Evolutionary conservation across 2,888 invertebrate species (phyloP).

Genomic region (Nycteola revayana): DNA sequence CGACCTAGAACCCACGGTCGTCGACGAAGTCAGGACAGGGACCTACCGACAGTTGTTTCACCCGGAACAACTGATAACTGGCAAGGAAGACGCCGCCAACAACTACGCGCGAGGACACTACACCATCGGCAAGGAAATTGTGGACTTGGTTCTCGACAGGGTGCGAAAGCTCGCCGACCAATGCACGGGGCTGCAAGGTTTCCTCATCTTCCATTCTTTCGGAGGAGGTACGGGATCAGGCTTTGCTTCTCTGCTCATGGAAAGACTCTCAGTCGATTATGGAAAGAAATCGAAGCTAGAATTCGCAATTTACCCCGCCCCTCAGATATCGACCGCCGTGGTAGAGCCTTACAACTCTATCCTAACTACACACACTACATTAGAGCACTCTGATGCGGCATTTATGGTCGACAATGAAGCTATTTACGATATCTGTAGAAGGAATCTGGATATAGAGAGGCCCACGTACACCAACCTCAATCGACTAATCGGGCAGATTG

Average conservation of each 20-base stretch:
- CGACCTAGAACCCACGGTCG: constrained; percentile 97
- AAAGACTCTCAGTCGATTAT: constrained; percentile 96
- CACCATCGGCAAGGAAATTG: constrained; percentile 97
- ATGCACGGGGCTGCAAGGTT: constrained; percentile 95
- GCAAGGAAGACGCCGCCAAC: constrained; percentile 98
- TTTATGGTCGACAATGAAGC: constrained; percentile 97
- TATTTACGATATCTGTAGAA: constrained; percentile 94
- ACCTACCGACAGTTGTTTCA: constrained; percentile 98
- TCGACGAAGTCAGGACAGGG: constrained; percentile 95
- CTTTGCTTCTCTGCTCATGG: constrained; percentile 97
- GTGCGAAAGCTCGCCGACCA: constrained; percentile 93
- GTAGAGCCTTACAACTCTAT: constrained; percentile 99
- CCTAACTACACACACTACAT: constrained; percentile 95
- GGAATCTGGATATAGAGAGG: constrained; percentile 96
- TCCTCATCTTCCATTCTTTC: constrained; percentile 97
- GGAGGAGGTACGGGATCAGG: constrained; percentile 97
- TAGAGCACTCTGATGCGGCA: constrained; percentile 96
- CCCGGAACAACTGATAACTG: constrained; percentile 97
- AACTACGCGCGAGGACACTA: constrained; percentile 99
- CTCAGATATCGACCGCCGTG: constrained; percentile 92
- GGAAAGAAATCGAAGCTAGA: constrained; percentile 97
- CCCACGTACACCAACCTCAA: constrained; percentile 98
- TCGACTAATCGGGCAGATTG: constrained; percentile 96
- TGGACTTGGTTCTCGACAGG: constrained; percentile 93
- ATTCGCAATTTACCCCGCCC: constrained; percentile 98